phyloP scores from a whole-genome alignment of 2,113 vertebrate species.

The Picathartes gymnocephalus region DNA sequence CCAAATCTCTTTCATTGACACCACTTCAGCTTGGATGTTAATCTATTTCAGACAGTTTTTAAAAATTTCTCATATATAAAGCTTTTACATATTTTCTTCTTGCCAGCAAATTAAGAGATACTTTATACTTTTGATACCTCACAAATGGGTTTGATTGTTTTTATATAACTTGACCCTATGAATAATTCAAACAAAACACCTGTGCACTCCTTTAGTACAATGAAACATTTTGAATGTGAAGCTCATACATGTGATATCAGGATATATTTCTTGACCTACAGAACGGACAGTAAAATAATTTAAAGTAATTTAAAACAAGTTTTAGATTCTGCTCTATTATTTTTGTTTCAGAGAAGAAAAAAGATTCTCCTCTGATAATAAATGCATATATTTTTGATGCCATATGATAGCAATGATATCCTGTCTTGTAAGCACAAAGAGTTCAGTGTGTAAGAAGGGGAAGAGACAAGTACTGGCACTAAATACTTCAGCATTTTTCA shows the following conservation, averaged over 20 bases:
- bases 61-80: neutral
- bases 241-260: neutral
- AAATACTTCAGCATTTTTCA: neutral
- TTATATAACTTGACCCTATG: neutral
- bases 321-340: neutral
- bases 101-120: neutral
- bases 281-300: neutral
- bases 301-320: neutral
- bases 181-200: neutral
- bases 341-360: neutral
- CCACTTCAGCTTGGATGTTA: neutral
- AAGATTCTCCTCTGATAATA: neutral
- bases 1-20: neutral
- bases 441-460: neutral
- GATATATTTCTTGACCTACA: neutral
- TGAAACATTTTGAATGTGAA: neutral
- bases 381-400: neutral
- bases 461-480: neutral
- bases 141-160: neutral
- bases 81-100: neutral
- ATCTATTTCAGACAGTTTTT: neutral
- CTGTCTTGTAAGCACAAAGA: neutral
- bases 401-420: neutral
- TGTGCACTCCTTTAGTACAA: neutral
- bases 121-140: neutral